phyloP scores from a whole-genome alignment of 1,140 invertebrate genomes.

The Kradibia gibbosae region DNA sequence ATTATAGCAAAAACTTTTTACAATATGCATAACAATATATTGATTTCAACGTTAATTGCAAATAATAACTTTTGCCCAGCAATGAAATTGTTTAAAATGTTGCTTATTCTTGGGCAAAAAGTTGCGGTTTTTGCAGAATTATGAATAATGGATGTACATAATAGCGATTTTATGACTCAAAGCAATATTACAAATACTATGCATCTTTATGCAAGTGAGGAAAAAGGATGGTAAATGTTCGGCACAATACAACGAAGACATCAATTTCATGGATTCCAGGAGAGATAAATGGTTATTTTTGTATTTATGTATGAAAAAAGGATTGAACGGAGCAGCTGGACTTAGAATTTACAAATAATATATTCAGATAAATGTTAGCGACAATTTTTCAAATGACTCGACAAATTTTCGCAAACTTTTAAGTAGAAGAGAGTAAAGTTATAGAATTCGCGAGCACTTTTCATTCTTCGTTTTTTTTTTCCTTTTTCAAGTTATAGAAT shows the following conservation, averaged over 20 bases:
- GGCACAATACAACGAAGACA: not conserved
- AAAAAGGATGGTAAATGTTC: not conserved
- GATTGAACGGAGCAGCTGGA: slow-evolving; percentile 11
- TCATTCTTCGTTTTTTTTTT: not conserved
- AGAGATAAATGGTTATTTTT: not conserved
- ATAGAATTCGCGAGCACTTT: not conserved
- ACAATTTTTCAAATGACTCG: slow-evolving; percentile 23
- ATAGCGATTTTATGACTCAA: not conserved
- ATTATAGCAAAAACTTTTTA: no score
- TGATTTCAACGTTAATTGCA: no score
- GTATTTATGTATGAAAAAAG: not conserved
- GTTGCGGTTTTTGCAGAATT: slow-evolving; percentile 15
- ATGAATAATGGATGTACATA: not conserved
- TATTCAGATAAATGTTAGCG: slow-evolving; percentile 12
- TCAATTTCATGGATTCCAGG: not conserved
- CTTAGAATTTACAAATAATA: not conserved
- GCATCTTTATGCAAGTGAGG: not conserved
- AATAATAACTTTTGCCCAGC: no score
- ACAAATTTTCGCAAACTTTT: not conserved
- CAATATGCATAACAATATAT: no score
- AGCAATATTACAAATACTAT: not conserved
- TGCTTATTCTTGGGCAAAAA: not conserved
- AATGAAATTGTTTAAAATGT: no score
- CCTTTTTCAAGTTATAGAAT: not conserved
- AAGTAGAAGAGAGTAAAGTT: not conserved